Percentiles rank a stretch among this genome's conserved stretches.
These are phyloP conservation scores for Cygnus atratus DNA, from an alignment of 2,113 vertebrate species.

Conservation along the genomic window DNA sequence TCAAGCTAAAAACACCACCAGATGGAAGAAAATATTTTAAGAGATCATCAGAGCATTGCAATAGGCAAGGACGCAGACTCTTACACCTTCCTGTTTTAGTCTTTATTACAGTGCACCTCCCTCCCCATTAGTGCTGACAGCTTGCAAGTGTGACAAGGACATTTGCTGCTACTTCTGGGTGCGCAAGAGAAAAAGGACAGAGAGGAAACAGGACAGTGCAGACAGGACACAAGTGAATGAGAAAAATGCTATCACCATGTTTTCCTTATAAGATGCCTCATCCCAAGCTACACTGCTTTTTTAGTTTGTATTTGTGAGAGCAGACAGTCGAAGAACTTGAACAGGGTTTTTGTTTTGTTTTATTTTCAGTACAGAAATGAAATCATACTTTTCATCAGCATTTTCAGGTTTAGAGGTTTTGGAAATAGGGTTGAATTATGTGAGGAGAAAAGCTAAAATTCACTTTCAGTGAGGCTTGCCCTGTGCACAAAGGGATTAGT, in stretches of 20 bases:
- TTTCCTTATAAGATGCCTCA: background rate
- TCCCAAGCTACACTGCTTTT: background rate
- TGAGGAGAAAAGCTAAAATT: background rate
- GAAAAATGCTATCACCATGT: background rate
- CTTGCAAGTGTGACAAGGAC: background rate
- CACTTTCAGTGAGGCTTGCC: background rate
- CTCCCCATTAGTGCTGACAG: background rate
- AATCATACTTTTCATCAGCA: background rate
- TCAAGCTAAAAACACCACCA: background rate
- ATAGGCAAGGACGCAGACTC: background rate
- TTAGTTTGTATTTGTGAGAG: background rate
- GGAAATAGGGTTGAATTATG: background rate
- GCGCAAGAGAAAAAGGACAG: background rate
- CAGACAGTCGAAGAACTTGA: background rate
- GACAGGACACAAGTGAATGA: background rate
- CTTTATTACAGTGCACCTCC: background rate
- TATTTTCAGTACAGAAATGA: background rate
- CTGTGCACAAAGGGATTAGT: background rate
- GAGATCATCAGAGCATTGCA: background rate
- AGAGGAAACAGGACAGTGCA: background rate
- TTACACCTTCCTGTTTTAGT: background rate
- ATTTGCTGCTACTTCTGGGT: background rate
- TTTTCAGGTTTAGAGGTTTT: background rate
- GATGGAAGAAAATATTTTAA: background rate
- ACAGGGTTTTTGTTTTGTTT: background rate